Conservation (phyloP, 64 coral and sea anemone species). For the Acropora tenuis region DNA sequence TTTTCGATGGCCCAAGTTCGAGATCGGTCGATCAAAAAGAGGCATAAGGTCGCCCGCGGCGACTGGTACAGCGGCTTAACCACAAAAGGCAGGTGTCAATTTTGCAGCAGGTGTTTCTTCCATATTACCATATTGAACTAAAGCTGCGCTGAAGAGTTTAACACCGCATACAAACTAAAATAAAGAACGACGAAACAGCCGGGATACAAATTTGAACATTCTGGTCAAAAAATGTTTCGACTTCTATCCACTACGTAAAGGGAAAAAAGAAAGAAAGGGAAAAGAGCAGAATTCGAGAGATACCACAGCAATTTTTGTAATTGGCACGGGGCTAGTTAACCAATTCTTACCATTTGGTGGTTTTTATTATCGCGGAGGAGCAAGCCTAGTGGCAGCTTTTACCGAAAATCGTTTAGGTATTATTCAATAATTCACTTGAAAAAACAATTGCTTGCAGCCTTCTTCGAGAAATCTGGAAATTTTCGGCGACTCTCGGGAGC, state of each 20-base stretch:
- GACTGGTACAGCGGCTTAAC: not conserved
- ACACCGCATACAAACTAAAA: not conserved
- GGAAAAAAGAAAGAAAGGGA: not conserved
- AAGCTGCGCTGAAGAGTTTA: slow-evolving; percentile 10
- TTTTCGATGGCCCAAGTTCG: not conserved
- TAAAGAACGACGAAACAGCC: not conserved
- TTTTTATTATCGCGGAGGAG: slow-evolving; percentile 31
- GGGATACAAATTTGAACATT: not conserved
- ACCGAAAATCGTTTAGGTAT: slow-evolving; percentile 9
- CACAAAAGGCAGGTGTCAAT: slow-evolving; percentile 14
- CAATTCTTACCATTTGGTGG: slow-evolving; percentile 1
- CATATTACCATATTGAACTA: slow-evolving; percentile 48
- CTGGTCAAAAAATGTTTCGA: not conserved
- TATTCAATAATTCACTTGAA: slow-evolving; percentile 46
- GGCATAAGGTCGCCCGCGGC: not conserved
- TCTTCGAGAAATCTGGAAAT: slow-evolving; percentile 21
- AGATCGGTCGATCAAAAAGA: not conserved
- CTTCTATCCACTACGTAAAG: not conserved
- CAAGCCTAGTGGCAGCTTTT: slow-evolving; percentile 7
- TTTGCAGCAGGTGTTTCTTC: slow-evolving; percentile 1
- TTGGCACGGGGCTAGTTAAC: slow-evolving; percentile 30
- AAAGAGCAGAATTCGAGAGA: not conserved
- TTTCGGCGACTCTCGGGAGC: slow-evolving; percentile 21
- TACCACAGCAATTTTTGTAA: not conserved
- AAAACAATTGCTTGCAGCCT: not conserved